phyloP scores from a whole-genome alignment of 2,797 vertebrate species.

The Urocyon cinereoargenteus region DNA sequence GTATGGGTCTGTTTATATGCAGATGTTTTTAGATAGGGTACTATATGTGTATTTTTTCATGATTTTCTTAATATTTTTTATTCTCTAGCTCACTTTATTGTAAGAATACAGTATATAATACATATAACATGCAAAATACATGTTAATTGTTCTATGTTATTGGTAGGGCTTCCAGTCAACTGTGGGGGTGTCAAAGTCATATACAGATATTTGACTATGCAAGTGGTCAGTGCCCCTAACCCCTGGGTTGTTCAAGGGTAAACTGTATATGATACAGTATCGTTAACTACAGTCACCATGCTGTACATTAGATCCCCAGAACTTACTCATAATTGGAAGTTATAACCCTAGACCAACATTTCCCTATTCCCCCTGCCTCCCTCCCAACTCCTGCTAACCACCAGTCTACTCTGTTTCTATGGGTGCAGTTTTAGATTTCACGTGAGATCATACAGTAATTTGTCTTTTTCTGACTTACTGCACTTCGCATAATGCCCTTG shows the following conservation, averaged over 20 bases:
- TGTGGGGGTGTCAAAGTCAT: neutral
- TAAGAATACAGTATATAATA: neutral
- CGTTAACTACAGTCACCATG: neutral
- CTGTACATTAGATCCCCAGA: neutral
- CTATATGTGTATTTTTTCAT: neutral
- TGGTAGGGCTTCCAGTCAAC: neutral
- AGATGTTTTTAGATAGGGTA: neutral
- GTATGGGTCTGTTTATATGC: neutral
- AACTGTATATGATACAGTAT: neutral
- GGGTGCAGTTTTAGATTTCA: neutral
- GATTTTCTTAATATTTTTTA: neutral
- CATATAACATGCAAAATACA: neutral
- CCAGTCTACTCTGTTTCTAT: neutral
- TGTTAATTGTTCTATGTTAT: neutral
- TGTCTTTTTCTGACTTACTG: neutral
- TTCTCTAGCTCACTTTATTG: neutral
- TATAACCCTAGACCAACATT: neutral
- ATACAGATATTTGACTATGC: neutral
- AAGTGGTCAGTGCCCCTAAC: neutral
- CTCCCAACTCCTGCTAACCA: neutral
- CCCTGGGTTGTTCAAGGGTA: neutral
- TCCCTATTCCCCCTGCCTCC: neutral
- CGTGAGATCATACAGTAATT: neutral
- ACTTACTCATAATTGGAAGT: neutral
- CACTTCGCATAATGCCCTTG: neutral